Evolutionary conservation across 2,888 invertebrate genomes (phyloP).

Genomic region (Teinopalpus imperialis): DNA sequence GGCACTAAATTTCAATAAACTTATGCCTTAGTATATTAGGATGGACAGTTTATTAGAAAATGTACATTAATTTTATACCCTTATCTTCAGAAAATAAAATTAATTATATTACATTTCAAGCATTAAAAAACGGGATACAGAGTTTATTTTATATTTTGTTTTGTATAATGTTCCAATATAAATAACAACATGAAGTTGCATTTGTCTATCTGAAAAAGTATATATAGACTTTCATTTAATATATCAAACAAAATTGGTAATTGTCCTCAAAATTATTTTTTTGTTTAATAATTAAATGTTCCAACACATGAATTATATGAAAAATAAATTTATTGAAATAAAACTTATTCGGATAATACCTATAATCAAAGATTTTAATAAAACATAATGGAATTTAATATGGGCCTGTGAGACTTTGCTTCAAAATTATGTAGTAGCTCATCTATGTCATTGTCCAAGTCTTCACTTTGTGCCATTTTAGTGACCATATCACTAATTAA

Average conservation of each 20-base stretch:
- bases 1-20: too few relatives aligned
- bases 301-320: too few relatives aligned
- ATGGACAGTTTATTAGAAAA: too few relatives aligned
- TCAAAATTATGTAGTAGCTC: conserved; percentile 97
- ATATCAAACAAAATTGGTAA: too few relatives aligned
- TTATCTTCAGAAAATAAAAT: too few relatives aligned
- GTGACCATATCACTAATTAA: conserved; percentile 97
- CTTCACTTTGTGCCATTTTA: conserved; percentile 93
- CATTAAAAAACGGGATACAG: too few relatives aligned
- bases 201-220: conserved; percentile 6
- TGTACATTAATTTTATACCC: too few relatives aligned
- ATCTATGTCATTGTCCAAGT: conserved; percentile 98
- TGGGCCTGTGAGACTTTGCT: conserved; percentile 90
- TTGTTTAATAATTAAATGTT: too few relatives aligned
- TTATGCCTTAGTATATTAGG: too few relatives aligned
- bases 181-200: conserved; percentile 1
- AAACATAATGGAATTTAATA: conserved; percentile 97
- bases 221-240: too few relatives aligned
- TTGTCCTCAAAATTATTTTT: conserved; percentile 1
- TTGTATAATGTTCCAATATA: conserved; percentile 7
- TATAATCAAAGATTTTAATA: conserved; percentile 79
- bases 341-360: background rate
- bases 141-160: too few relatives aligned
- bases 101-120: too few relatives aligned
- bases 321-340: conserved; percentile 6